phyloP scores from a whole-genome alignment of 1,140 invertebrate genomes.

The Zaprionus africanus region DNA sequence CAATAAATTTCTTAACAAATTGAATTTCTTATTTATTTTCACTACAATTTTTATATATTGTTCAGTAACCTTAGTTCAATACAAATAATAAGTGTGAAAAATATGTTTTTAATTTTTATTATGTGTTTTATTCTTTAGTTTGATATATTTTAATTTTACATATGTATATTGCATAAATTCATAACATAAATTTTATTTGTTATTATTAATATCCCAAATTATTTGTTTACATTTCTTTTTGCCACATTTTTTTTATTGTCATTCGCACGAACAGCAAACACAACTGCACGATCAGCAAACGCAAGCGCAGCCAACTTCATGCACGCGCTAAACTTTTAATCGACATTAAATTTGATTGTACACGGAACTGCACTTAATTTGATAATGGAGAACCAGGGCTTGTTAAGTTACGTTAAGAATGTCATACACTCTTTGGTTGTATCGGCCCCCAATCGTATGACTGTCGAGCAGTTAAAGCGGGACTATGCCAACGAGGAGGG shows the following conservation, averaged over 20 bases:
- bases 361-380: not conserved
- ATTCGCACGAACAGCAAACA: not conserved
- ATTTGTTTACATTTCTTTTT: not conserved
- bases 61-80: not conserved
- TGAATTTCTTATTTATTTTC: not conserved
- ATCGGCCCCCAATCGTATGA: constrained; percentile 58
- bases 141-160: no score
- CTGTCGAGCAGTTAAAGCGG: constrained; percentile 49
- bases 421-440: constrained; percentile 69
- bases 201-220: no score
- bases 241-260: not conserved
- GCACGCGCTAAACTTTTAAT: constrained; percentile 30
- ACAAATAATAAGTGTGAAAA: not conserved
- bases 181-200: no score
- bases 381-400: constrained; percentile 40
- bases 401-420: constrained; percentile 54
- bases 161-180: no score
- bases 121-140: not conserved
- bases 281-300: not conserved
- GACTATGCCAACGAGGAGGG: constrained; percentile 68
- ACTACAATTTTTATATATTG: not conserved
- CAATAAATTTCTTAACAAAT: not conserved
- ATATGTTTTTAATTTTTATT: no score
- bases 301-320: constrained; percentile 37
- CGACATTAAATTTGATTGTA: not conserved